phyloP scores from a whole-genome alignment of 2,888 invertebrate genomes.

The Tillus elongatus region DNA sequence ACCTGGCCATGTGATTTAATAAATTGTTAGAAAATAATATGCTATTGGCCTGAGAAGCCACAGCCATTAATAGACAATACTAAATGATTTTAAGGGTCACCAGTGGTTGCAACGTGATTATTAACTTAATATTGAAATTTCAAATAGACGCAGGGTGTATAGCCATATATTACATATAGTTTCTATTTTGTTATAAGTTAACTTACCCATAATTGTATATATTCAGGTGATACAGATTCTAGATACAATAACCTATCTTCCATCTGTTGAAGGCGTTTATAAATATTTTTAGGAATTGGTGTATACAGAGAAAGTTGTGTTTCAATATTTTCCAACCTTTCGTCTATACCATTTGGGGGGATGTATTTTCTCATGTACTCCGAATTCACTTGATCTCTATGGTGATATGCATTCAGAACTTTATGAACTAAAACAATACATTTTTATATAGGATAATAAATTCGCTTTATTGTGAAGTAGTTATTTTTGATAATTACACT shows the following conservation, averaged over 20 bases:
- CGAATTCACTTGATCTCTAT: conserved; percentile 40
- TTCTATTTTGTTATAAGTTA: background rate
- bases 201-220: conserved; percentile 60
- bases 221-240: conserved; percentile 74
- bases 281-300: conserved; percentile 55
- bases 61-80: too few species aligned
- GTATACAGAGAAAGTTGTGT: conserved; percentile 47
- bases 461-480: too few species aligned
- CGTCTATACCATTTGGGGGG: conserved; percentile 50
- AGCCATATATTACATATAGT: too few species aligned
- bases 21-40: too few species aligned
- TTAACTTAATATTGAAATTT: too few species aligned
- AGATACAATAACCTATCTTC: conserved; percentile 65
- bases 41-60: too few species aligned
- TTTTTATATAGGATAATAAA: too few species aligned
- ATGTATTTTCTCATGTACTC: conserved; percentile 44
- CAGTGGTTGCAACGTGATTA: too few species aligned
- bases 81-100: too few species aligned
- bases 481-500: too few species aligned
- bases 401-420: conserved; percentile 60
- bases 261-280: conserved; percentile 58
- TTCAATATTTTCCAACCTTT: conserved; percentile 59
- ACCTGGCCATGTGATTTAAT: too few species aligned
- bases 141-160: too few species aligned
- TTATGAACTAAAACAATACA: conserved; percentile 52